phyloP scores from a whole-genome alignment of 2,888 invertebrate species.

The Stictocephala bisonia region DNA sequence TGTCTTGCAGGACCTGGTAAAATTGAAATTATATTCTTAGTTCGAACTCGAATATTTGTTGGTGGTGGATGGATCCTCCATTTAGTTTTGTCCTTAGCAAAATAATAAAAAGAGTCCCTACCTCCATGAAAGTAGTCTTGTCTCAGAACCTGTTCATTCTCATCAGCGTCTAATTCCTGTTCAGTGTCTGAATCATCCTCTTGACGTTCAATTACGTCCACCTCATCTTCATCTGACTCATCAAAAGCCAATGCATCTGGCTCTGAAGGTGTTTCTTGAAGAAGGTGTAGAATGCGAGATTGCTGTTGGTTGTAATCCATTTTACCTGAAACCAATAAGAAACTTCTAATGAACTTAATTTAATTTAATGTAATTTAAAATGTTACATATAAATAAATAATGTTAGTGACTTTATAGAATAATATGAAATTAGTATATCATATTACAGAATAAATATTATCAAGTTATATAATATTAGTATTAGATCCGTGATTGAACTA shows the following conservation, averaged over 20 bases:
- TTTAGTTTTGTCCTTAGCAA: slow-evolving; percentile 6
- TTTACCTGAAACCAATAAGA: too few relatives aligned
- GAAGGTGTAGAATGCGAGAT: background rate
- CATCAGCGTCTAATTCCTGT: background rate
- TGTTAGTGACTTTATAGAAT: too few relatives aligned
- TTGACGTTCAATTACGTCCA: background rate
- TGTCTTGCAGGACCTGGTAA: background rate
- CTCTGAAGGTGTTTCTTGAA: background rate
- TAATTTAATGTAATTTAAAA: too few relatives aligned
- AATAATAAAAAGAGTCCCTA: background rate
- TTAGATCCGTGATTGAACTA: too few relatives aligned
- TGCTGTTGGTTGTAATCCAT: background rate
- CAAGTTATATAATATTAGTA: too few relatives aligned
- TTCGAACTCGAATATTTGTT: background rate
- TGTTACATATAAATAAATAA: too few relatives aligned
- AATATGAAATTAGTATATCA: too few relatives aligned
- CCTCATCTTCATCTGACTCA: background rate
- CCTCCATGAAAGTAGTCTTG: background rate
- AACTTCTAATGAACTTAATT: too few relatives aligned
- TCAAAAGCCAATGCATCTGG: background rate
- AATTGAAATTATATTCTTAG: background rate
- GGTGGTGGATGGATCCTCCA: background rate
- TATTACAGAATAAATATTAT: too few relatives aligned
- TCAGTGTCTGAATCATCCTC: background rate
- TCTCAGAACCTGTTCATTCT: background rate